These are phyloP conservation scores for Alcedo atthis DNA, from an alignment of 2,797 vertebrate genomes.

Conservation along the genomic window DNA sequence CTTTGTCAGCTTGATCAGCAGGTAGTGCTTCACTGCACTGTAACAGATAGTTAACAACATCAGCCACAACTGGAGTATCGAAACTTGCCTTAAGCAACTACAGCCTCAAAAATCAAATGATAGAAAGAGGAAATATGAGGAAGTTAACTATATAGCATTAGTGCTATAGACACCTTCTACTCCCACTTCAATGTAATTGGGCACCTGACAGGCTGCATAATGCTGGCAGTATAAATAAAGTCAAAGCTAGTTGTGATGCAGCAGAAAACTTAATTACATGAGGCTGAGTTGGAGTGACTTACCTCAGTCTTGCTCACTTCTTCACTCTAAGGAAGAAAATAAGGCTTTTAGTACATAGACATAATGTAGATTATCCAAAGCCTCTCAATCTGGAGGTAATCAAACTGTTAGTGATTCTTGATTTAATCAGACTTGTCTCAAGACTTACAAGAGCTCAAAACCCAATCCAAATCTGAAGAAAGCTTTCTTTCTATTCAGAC, in stretches of 20 bases:
- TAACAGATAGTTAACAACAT: slow-evolving; percentile 1
- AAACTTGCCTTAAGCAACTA: neutral
- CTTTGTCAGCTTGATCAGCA: slow-evolving; percentile 75
- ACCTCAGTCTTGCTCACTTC: slow-evolving; percentile 74
- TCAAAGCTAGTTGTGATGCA: neutral
- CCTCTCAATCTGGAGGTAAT: neutral
- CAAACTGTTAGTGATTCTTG: neutral
- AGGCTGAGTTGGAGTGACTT: neutral
- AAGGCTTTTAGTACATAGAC: neutral
- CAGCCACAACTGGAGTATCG: neutral
- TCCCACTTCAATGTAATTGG: neutral
- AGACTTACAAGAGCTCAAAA: neutral
- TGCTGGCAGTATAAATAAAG: neutral
- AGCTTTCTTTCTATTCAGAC: neutral
- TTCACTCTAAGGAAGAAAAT: slow-evolving; percentile 81
- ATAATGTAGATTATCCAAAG: neutral
- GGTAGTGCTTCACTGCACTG: slow-evolving; percentile 81
- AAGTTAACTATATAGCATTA: neutral
- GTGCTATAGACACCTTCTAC: neutral
- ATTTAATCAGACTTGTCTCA: neutral
- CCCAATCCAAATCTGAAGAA: neutral
- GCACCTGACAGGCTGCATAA: neutral
- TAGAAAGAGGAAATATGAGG: neutral
- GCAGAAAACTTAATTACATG: neutral
- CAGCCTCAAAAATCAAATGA: neutral